A percentile compares a stretch with the other conserved stretches of the same genome.
Evolutionary conservation across 2,797 vertebrate genomes (phyloP).

Genomic region (Podarcis siculus): DNA sequence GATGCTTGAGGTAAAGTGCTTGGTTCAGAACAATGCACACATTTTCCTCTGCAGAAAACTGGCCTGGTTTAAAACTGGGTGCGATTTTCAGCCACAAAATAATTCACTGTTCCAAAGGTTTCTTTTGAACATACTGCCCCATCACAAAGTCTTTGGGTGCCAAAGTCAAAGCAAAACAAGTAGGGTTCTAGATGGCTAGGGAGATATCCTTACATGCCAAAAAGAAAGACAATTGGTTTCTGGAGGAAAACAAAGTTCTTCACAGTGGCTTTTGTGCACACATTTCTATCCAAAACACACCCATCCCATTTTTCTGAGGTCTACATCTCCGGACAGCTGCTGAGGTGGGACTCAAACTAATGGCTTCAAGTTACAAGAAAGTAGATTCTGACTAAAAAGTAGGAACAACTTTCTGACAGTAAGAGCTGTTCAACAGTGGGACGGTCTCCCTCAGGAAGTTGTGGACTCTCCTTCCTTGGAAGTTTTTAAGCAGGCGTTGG

Average conservation of each 20-base stretch:
- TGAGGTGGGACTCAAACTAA: background rate
- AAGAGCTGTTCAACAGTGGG: no score
- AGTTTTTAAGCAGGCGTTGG: no score
- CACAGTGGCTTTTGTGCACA: background rate
- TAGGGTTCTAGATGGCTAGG: background rate
- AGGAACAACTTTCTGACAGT: no score
- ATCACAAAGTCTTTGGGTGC: background rate
- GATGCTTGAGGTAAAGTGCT: slow-evolving; percentile 12
- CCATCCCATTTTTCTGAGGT: no score
- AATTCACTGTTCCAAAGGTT: background rate
- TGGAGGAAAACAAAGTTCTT: background rate
- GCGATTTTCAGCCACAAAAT: background rate
- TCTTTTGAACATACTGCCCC: slow-evolving; percentile 12
- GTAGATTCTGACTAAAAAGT: no score
- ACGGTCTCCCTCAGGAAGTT: background rate
- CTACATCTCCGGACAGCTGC: background rate
- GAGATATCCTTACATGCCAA: background rate
- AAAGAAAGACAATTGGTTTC: background rate
- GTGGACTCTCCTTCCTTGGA: background rate
- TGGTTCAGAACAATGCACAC: background rate
- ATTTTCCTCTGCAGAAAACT: slow-evolving; percentile 7
- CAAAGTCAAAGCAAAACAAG: rapidly evolving
- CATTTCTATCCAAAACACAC: background rate
- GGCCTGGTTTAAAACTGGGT: background rate
- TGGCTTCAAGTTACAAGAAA: no score